A percentile compares a stretch with the other conserved stretches of the same genome.
Evolutionary conservation across 2,888 invertebrate species (phyloP).

Genomic region (Pandemis corylana): DNA sequence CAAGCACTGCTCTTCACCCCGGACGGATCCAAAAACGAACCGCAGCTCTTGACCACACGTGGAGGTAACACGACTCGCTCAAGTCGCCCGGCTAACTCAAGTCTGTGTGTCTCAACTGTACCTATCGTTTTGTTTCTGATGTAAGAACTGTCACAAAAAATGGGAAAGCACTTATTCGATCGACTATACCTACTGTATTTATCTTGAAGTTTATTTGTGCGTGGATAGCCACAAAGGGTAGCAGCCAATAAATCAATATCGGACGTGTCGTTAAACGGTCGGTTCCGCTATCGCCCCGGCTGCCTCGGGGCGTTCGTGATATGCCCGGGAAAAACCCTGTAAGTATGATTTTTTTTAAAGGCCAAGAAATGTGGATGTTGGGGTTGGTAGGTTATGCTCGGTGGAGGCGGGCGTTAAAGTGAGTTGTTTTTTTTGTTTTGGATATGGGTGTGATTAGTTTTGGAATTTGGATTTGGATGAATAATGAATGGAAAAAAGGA

Average conservation of each 20-base stretch:
- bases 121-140: no score
- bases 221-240: constrained; percentile 26
- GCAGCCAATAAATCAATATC: constrained; percentile 48
- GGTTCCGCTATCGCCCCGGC: constrained; percentile 41
- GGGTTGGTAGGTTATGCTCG: background rate
- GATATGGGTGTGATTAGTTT: no score
- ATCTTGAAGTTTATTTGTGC: background rate
- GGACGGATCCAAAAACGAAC: no score
- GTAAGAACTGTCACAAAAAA: no score
- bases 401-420: background rate
- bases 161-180: no score
- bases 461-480: no score
- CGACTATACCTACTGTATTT: no score
- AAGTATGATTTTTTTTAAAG: background rate
- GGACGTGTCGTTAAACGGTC: constrained; percentile 48
- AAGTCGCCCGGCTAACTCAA: no score
- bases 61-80: no score
- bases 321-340: background rate
- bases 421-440: background rate
- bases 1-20: no score
- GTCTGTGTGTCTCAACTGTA: no score
- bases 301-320: constrained; percentile 5
- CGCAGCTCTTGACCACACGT: no score
- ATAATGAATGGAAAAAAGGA: background rate
- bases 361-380: background rate